phyloP scores from a whole-genome alignment of 1,140 invertebrate genomes.

The Drosophila ohnishii region DNA sequence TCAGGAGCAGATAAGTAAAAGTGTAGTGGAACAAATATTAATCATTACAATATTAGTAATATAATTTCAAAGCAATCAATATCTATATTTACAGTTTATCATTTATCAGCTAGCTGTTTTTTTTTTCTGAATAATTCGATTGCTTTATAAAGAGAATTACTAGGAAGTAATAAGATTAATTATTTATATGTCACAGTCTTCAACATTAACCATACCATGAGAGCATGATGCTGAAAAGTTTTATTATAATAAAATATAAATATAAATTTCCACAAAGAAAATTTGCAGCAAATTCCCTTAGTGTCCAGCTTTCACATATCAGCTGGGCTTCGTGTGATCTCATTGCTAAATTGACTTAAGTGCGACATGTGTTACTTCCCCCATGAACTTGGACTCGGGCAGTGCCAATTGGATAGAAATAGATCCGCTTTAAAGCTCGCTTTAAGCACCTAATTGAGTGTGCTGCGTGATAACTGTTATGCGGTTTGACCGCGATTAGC shows the following conservation, averaged over 20 bases:
- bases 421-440: slow-evolving; percentile 36
- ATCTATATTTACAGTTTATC: neutral
- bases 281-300: neutral
- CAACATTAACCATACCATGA: neutral
- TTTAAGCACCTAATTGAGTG: slow-evolving; percentile 41
- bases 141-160: neutral
- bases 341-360: slow-evolving; percentile 44
- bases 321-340: slow-evolving; percentile 29
- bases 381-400: slow-evolving; percentile 35
- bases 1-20: neutral
- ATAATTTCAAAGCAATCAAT: neutral
- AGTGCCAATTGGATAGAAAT: slow-evolving; percentile 37
- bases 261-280: no score
- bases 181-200: neutral
- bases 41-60: neutral
- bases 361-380: slow-evolving; percentile 24
- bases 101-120: no score
- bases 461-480: slow-evolving; percentile 22
- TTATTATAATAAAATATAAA: no score
- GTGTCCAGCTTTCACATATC: neutral
- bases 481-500: slow-evolving; percentile 33
- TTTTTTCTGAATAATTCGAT: neutral
- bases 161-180: neutral
- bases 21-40: neutral
- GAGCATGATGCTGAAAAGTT: no score